phyloP scores from a whole-genome alignment of 2,888 invertebrate genomes.

The Gortyna flavago region DNA sequence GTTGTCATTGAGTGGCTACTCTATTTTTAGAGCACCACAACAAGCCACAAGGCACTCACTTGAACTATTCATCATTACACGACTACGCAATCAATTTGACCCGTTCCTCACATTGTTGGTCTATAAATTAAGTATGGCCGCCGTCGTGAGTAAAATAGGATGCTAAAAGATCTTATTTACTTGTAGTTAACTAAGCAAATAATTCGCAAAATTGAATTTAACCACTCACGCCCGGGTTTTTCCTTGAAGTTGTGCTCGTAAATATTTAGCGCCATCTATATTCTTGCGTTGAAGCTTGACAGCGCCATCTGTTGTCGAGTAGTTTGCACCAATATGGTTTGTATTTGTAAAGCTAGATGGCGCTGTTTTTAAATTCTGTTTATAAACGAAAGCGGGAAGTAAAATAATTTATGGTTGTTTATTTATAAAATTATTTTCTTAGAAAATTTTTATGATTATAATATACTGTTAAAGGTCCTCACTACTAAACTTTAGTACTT shows the following conservation, averaged over 20 bases:
- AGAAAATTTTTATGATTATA: neutral
- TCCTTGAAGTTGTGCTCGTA: neutral
- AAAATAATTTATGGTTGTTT: neutral
- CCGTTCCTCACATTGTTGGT: constrained; percentile 78
- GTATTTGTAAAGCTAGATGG: constrained; percentile 59
- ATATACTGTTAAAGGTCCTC: neutral
- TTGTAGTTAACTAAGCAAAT: neutral
- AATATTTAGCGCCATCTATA: constrained; percentile 61
- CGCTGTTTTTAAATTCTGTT: constrained; percentile 20
- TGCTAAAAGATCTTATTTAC: constrained; percentile 20
- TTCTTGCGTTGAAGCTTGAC: neutral
- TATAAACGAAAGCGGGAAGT: neutral
- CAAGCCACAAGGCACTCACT: constrained; percentile 71
- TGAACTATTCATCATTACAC: constrained; percentile 76
- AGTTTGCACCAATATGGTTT: constrained; percentile 59
- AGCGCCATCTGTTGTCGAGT: constrained; percentile 80
- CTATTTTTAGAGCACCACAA: constrained; percentile 85
- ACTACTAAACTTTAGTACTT: neutral
- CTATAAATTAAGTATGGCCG: constrained; percentile 53
- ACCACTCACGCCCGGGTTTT: too few relatives aligned
- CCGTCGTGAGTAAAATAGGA: constrained; percentile 3
- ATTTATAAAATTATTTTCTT: neutral
- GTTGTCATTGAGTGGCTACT: constrained; percentile 78
- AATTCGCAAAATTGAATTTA: neutral
- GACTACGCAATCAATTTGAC: constrained; percentile 87